phyloP scores from a whole-genome alignment of 2,888 invertebrate species.

The Hanleya hanleyi region DNA sequence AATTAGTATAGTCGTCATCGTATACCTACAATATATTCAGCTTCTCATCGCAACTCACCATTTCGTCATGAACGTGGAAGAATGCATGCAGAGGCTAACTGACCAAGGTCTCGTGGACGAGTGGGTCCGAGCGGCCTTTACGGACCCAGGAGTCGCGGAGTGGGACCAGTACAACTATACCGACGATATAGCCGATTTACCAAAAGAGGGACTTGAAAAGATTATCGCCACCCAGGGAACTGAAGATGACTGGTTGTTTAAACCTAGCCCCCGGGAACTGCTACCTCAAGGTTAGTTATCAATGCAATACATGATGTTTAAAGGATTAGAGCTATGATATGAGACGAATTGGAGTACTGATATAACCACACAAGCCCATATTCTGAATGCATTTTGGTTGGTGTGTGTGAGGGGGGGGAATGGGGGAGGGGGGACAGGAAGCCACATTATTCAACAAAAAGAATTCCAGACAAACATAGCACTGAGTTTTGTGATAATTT shows the following conservation, averaged over 20 bases:
- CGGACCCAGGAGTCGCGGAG: neutral
- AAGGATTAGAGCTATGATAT: no score
- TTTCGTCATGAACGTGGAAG: no score
- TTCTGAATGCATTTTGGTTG: no score
- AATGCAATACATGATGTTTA: neutral
- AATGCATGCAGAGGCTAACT: no score
- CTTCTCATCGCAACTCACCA: no score
- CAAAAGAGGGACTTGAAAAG: neutral
- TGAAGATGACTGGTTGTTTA: neutral
- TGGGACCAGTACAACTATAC: neutral
- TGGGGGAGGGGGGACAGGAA: no score
- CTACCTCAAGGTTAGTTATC: neutral
- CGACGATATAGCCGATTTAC: neutral
- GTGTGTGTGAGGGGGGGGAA: no score
- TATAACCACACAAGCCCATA: no score
- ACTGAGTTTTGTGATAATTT: neutral
- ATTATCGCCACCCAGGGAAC: neutral
- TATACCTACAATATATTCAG: no score
- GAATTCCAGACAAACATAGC: neutral
- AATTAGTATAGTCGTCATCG: no score
- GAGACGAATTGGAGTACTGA: no score
- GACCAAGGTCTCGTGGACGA: neutral
- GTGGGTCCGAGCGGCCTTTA: neutral
- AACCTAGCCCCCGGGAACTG: neutral
- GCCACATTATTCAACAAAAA: no score